A percentile compares a stretch with the other conserved stretches of the same genome.
Evolutionary conservation across 2,113 vertebrate genomes (phyloP).

Genomic region (Rhinichthys klamathensis): DNA sequence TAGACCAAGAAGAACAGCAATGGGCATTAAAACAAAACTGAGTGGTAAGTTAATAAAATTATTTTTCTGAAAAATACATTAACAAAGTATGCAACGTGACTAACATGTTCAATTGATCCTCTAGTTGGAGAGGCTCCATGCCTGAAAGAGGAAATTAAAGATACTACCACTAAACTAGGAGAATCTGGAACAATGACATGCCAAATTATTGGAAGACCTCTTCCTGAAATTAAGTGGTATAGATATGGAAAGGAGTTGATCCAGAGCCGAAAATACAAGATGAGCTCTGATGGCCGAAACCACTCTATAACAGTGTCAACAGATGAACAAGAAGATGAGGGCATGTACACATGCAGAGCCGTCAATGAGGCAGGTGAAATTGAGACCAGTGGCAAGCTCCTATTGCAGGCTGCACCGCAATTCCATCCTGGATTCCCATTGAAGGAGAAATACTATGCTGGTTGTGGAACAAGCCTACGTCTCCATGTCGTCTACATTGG

Average conservation of each 20-base stretch:
- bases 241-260: slow-evolving; percentile 93
- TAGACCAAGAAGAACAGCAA: slow-evolving; percentile 91
- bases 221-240: slow-evolving; percentile 98
- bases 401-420: slow-evolving; percentile 90
- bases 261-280: slow-evolving; percentile 98
- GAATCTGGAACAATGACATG: slow-evolving; percentile 89
- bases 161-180: slow-evolving; percentile 90
- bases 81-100: not conserved
- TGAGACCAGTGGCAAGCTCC: slow-evolving; percentile 92
- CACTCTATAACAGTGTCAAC: slow-evolving; percentile 90
- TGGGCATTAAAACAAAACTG: slow-evolving; percentile 96
- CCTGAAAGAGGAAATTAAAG: slow-evolving; percentile 87
- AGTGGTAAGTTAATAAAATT: slow-evolving; percentile 82
- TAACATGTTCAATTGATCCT: slow-evolving; percentile 46
- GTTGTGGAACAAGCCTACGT: slow-evolving; percentile 91
- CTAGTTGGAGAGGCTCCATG: slow-evolving; percentile 93
- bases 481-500: slow-evolving; percentile 96
- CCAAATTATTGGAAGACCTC: slow-evolving; percentile 92
- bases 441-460: slow-evolving; percentile 92
- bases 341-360: slow-evolving; percentile 92
- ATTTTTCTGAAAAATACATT: not conserved
- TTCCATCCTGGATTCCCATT: slow-evolving; percentile 95
- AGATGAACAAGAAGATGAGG: slow-evolving; percentile 98
- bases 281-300: slow-evolving; percentile 96
- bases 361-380: slow-evolving; percentile 93